Percentiles rank a stretch among this genome's conserved stretches.
phyloP scores from a whole-genome alignment of 2,113 vertebrate genomes.

The Sphyrna mokarran region DNA sequence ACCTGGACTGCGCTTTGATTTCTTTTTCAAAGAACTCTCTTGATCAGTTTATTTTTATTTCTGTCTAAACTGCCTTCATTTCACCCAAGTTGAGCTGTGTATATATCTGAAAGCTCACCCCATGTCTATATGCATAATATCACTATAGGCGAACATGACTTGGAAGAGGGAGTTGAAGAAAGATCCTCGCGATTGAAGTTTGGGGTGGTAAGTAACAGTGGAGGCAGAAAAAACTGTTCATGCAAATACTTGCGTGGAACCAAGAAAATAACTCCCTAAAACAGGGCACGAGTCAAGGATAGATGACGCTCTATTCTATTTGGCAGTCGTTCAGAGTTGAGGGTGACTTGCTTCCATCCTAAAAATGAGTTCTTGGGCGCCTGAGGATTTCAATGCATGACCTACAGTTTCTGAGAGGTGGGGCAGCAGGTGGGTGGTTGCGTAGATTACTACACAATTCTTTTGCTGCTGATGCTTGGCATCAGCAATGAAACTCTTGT shows the following conservation, averaged over 20 bases:
- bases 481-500: too few relatives aligned
- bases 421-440: too few relatives aligned
- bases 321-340: too few relatives aligned
- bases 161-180: background rate
- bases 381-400: too few relatives aligned
- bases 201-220: too few relatives aligned
- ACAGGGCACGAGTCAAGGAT: background rate
- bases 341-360: too few relatives aligned
- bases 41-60: background rate
- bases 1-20: background rate
- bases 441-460: too few relatives aligned
- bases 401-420: too few relatives aligned
- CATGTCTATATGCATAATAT: background rate
- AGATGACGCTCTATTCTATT: too few relatives aligned
- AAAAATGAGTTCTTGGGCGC: too few relatives aligned
- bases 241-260: background rate
- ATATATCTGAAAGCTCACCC: background rate
- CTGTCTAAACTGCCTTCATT: background rate
- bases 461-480: too few relatives aligned
- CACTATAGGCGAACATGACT: background rate
- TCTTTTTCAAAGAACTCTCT: background rate
- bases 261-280: background rate
- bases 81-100: too few relatives aligned
- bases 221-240: background rate
- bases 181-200: background rate